A percentile compares a stretch with the other conserved stretches of the same genome.
These are phyloP conservation scores for Microctenopoma steveboyesi DNA, from an alignment of 2,797 vertebrate species.

Conservation along the genomic window DNA sequence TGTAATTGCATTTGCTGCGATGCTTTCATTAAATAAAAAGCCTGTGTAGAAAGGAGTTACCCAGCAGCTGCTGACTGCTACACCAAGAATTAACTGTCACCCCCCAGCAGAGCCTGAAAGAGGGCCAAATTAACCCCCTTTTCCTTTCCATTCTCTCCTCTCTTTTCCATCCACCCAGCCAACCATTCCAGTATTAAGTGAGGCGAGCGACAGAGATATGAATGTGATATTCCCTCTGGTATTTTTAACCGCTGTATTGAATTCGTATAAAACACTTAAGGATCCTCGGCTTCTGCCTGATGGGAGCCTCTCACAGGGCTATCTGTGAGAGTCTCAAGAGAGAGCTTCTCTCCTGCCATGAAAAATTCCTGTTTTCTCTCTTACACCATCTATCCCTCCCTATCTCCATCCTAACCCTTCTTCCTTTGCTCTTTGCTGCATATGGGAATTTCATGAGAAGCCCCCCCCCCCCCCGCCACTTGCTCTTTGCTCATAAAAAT, in stretches of 20 bases:
- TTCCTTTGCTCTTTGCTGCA: constrained; percentile 65
- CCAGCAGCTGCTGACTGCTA: constrained; percentile 72
- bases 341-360: constrained; percentile 74
- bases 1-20: constrained; percentile 68
- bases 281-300: constrained; percentile 78
- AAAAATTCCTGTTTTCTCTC: constrained; percentile 71
- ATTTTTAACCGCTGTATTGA: constrained; percentile 87
- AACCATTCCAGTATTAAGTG: constrained; percentile 80
- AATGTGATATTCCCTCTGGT: constrained; percentile 87
- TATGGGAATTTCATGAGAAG: constrained; percentile 58
- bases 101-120: constrained; percentile 58
- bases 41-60: constrained; percentile 60
- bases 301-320: constrained; percentile 77
- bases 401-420: constrained; percentile 48
- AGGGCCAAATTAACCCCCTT: constrained; percentile 66
- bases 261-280: constrained; percentile 87
- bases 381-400: constrained; percentile 64
- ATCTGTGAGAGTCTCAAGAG: constrained; percentile 79
- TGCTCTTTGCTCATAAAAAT: constrained; percentile 81
- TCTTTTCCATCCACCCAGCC: constrained; percentile 74
- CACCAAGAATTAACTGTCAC: constrained; percentile 75
- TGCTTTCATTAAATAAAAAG: constrained; percentile 76
- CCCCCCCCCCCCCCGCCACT: constrained; percentile 11
- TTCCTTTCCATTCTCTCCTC: constrained; percentile 59
- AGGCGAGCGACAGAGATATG: constrained; percentile 83